These are phyloP conservation scores for Ceyx melanurus DNA, from an alignment of 2,113 vertebrate genomes.

Conservation along the genomic window DNA sequence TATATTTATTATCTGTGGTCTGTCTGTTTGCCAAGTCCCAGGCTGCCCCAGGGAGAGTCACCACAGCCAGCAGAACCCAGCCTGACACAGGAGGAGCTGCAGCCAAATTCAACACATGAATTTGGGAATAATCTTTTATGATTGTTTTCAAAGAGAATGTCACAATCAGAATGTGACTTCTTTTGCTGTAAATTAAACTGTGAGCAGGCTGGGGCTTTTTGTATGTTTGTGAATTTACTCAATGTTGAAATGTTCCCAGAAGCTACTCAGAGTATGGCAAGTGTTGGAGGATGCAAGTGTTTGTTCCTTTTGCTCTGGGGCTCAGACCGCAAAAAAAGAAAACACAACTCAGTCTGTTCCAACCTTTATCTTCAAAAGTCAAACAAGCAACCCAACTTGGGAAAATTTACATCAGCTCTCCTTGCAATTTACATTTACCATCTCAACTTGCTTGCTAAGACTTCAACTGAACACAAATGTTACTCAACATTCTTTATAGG, in stretches of 20 bases:
- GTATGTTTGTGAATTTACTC: neutral
- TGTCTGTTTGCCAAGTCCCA: neutral
- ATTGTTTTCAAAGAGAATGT: neutral
- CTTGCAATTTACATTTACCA: slow-evolving; percentile 9
- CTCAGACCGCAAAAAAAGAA: slow-evolving; percentile 15
- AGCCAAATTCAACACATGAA: rapidly evolving
- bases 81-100: rapidly evolving
- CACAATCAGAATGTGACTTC: neutral
- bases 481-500: neutral
- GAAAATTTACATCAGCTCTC: slow-evolving; percentile 8
- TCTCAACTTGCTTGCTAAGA: neutral
- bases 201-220: neutral
- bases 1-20: neutral
- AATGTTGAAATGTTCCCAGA: neutral
- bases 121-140: neutral
- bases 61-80: neutral
- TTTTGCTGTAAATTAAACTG: neutral
- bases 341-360: slow-evolving; percentile 27
- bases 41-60: neutral
- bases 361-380: slow-evolving; percentile 43
- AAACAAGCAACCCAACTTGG: slow-evolving; percentile 25
- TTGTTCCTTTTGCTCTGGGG: neutral
- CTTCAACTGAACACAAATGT: neutral
- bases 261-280: neutral
- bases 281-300: neutral